Conservation (phyloP, 1,140 invertebrate species). For the Rhizoglyphus robini region DNA sequence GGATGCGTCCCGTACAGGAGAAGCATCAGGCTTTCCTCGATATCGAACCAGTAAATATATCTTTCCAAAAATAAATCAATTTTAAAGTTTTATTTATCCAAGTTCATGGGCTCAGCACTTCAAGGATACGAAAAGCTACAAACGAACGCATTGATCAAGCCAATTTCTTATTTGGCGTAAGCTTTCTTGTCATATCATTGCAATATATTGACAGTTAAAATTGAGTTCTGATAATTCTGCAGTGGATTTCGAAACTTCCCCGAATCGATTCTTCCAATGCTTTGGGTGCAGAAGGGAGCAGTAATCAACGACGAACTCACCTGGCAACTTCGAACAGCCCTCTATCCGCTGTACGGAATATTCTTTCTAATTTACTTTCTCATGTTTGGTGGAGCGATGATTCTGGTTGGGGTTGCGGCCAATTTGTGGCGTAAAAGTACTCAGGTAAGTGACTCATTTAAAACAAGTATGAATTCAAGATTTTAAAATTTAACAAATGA, state of each 20-base stretch:
- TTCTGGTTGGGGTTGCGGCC: too few relatives aligned
- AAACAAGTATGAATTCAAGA: too few relatives aligned
- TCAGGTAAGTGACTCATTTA: too few relatives aligned
- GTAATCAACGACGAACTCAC: not conserved
- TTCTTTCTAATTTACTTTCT: not conserved
- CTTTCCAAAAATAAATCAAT: too few relatives aligned
- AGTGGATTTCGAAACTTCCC: not conserved
- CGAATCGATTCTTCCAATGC: slow-evolving; percentile 1
- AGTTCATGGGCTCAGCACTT: not conserved
- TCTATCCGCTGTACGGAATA: not conserved
- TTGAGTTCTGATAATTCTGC: not conserved
- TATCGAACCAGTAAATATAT: slow-evolving; percentile 44
- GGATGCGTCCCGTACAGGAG: slow-evolving; percentile 27
- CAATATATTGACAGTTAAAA: not conserved
- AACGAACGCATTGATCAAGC: slow-evolving; percentile 10
- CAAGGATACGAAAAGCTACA: not conserved
- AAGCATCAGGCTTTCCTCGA: slow-evolving; percentile 33
- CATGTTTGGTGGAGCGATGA: slow-evolving; percentile 5
- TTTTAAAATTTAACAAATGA: too few relatives aligned
- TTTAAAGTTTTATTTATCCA: not conserved
- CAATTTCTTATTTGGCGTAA: slow-evolving; percentile 10
- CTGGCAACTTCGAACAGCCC: not conserved
- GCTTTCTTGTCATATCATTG: not conserved
- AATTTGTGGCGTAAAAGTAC: too few relatives aligned
- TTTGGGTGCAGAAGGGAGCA: slow-evolving; percentile 16